These are phyloP conservation scores for Archips xylosteana DNA, from an alignment of 2,888 invertebrate genomes.

Conservation along the genomic window DNA sequence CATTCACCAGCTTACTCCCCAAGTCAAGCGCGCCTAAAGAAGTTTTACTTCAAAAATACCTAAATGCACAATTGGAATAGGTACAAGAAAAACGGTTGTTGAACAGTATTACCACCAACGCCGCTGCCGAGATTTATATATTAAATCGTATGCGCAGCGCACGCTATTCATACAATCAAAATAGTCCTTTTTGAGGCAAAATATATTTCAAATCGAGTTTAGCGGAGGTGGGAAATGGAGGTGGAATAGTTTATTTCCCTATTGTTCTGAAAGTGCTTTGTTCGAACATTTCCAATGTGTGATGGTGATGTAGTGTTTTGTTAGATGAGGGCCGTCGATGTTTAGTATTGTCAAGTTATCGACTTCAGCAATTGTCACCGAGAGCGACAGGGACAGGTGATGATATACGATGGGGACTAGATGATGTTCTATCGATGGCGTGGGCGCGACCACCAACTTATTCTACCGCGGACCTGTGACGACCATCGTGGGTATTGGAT, in stretches of 20 bases:
- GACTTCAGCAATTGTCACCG: constrained; percentile 57
- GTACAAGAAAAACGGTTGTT: constrained; percentile 16
- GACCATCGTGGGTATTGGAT: constrained; percentile 53
- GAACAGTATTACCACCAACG: constrained; percentile 29
- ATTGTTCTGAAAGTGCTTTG: constrained; percentile 73
- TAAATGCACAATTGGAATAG: neutral
- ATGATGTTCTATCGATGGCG: constrained; percentile 58
- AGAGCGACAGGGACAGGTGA: constrained; percentile 51
- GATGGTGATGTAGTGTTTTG: constrained; percentile 54
- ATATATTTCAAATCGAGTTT: constrained; percentile 58
- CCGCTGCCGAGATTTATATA: constrained; percentile 46
- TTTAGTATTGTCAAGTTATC: constrained; percentile 60
- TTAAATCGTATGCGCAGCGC: constrained; percentile 52
- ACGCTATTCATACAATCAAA: constrained; percentile 54
- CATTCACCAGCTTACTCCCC: no score
- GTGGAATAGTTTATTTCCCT: constrained; percentile 72
- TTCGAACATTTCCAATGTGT: constrained; percentile 55
- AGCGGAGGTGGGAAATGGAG: constrained; percentile 68
- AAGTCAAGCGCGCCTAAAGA: neutral
- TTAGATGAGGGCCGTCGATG: constrained; percentile 45
- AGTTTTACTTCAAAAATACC: neutral
- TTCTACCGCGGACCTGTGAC: constrained; percentile 48
- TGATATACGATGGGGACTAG: constrained; percentile 62
- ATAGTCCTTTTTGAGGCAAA: constrained; percentile 51
- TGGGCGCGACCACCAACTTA: constrained; percentile 58